Conservation (phyloP, 2,797 vertebrate genomes). For the Melanotaenia nigrans region DNA sequence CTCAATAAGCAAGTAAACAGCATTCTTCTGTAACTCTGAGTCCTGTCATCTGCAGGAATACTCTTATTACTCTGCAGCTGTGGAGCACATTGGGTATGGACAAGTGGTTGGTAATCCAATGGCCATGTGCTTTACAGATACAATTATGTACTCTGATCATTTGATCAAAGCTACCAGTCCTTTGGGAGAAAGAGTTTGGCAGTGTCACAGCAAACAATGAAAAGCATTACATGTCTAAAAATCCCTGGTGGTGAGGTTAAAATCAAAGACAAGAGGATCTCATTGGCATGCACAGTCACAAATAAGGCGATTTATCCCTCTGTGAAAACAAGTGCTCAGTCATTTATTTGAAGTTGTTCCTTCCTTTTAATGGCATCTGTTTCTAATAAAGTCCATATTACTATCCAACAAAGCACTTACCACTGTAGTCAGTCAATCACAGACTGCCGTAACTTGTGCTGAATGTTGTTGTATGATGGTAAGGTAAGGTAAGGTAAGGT, state of each 20-base stretch:
- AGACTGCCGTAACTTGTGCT: slow-evolving; percentile 4
- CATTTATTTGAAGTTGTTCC: slow-evolving; percentile 41
- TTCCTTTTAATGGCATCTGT: slow-evolving; percentile 38
- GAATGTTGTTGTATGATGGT: slow-evolving; percentile 1
- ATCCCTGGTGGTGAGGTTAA: slow-evolving; percentile 20
- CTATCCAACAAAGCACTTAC: slow-evolving; percentile 31
- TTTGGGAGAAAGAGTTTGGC: slow-evolving; percentile 40
- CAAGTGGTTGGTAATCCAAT: slow-evolving; percentile 1
- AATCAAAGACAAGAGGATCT: slow-evolving; percentile 52
- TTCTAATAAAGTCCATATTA: slow-evolving; percentile 23
- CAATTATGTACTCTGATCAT: slow-evolving; percentile 58
- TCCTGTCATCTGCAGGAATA: too few species aligned
- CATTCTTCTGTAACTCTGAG: too few species aligned
- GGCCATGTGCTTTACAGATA: slow-evolving; percentile 66
- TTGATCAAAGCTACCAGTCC: slow-evolving; percentile 56
- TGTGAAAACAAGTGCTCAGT: slow-evolving; percentile 27
- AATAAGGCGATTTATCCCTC: slow-evolving; percentile 37
- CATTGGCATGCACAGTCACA: slow-evolving; percentile 60
- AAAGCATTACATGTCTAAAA: slow-evolving; percentile 29
- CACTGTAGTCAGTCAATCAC: slow-evolving; percentile 31
- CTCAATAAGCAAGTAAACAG: too few species aligned
- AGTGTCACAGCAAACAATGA: slow-evolving; percentile 37
- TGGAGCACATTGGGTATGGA: too few species aligned
- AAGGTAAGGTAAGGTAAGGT: too few species aligned
- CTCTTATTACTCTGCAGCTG: too few species aligned